Evolutionary conservation across 2,797 vertebrate species (phyloP).

Genomic region (Danio albolineatus): DNA sequence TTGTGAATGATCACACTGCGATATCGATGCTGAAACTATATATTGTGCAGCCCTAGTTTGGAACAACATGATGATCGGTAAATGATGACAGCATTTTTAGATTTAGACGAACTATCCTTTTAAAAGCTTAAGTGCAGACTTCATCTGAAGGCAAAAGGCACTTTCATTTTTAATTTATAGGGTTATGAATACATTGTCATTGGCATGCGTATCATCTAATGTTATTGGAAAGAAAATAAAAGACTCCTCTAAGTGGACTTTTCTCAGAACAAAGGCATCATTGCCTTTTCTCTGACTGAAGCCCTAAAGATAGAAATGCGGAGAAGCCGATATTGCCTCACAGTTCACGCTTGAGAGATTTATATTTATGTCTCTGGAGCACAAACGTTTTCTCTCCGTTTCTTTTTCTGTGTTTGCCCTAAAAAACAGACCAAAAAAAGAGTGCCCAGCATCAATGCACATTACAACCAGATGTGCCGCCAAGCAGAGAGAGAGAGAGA

Average conservation of each 20-base stretch:
- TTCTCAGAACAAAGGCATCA: constrained; percentile 30
- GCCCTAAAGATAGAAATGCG: constrained; percentile 44
- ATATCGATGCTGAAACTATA: too few relatives aligned
- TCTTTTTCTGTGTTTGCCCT: constrained; percentile 34
- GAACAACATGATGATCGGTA: background rate
- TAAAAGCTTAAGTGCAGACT: background rate
- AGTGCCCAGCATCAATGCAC: constrained; percentile 60
- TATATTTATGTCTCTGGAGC: constrained; percentile 53
- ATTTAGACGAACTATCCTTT: constrained; percentile 1
- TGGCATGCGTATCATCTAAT: background rate
- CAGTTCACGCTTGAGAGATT: constrained; percentile 49
- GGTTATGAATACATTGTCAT: constrained; percentile 13
- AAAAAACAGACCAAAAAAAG: constrained; percentile 50
- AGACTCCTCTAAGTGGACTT: constrained; percentile 1
- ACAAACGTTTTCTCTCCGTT: constrained; percentile 41
- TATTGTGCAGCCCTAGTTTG: too few relatives aligned
- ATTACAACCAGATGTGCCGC: constrained; percentile 76
- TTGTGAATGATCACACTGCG: too few relatives aligned
- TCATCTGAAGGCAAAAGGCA: background rate
- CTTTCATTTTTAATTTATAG: background rate
- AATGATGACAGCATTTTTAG: background rate
- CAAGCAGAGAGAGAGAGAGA: constrained; percentile 47
- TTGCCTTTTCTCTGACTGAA: constrained; percentile 45
- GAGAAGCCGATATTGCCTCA: constrained; percentile 41
- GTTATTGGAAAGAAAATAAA: background rate